Base-by-base conservation (phyloP, 2,113 vertebrate genomes). In the Rousettus leschenaultii region DNA sequence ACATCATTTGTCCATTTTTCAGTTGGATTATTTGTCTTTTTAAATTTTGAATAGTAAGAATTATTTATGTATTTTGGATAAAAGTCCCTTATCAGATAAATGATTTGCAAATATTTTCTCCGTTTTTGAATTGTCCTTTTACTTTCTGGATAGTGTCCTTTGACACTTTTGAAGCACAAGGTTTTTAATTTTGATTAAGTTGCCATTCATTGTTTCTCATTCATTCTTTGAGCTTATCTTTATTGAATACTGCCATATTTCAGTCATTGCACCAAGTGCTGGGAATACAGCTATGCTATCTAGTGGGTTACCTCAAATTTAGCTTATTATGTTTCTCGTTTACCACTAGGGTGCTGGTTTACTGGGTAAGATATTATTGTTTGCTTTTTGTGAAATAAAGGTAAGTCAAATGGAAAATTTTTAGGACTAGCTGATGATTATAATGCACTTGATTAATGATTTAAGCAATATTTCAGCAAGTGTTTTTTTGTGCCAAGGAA, bases 91-190 rank as follows among this genome's bases (percentile, higher is more conserved):
- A 65, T 57, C 61, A 80, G 59, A 74, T 83, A 90, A 80, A 87
- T 94, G 45, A 73, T 82, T 57, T 94, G 45, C 28, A 92, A 65
- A 66, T 91, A 51, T 92, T 77, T 95, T 74, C 86, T 77, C 13
- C 77, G 43, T 48, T 84, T 74, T n/a, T 86, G 18, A 35, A 13
- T 74, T 85, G 40, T 48, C 48, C 19, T 87, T 80, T 91, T 40
- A 78, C 73, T 91, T 88, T 77, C 21, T 89, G 59, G n/a, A 75
- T 55, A 51, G 40, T 85, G 33, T 38, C 28, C 61, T 68, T 89
- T 63, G 59, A 30, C 28, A 14, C 59, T 30, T 59, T 59, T 80
- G 66, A 95, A 86, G 28, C 61, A 48, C 21, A 33, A 40, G n/a
- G n/a, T 95, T 48, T 79, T 73, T 59, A 63, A 24, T 35, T 90